A percentile compares a stretch with the other conserved stretches of the same genome.
phyloP scores from a whole-genome alignment of 2,888 invertebrate species.

The Sminthurinus aureus region DNA sequence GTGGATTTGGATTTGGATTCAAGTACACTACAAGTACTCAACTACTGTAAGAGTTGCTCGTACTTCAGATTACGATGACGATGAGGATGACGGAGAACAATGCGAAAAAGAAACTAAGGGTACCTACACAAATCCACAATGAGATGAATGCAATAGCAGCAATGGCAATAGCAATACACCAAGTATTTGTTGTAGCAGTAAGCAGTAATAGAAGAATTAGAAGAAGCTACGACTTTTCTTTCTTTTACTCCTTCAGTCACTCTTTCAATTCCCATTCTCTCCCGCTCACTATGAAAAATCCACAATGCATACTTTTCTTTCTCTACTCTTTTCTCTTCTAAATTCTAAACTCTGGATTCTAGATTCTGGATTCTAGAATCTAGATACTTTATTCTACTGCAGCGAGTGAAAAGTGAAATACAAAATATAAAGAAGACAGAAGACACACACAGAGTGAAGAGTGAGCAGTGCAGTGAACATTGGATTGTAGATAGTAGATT shows the following conservation, averaged over 20 bases:
- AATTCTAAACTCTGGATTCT: neutral
- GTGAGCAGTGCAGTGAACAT: neutral
- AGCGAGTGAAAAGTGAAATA: constrained; percentile 2
- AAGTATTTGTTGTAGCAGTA: too few relatives aligned
- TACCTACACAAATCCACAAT: constrained; percentile 3
- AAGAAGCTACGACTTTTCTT: neutral
- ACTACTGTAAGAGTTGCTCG: neutral
- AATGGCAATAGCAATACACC: neutral
- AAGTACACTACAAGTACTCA: constrained; percentile 9
- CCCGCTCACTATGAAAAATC: neutral
- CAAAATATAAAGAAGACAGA: neutral
- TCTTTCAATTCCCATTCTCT: neutral
- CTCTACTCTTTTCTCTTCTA: too few relatives aligned
- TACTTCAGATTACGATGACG: constrained; percentile 21
- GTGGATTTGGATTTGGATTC: neutral
- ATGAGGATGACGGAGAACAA: constrained; percentile 16
- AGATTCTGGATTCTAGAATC: neutral
- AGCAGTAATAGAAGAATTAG: neutral
- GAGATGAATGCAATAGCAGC: neutral
- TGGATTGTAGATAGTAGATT: neutral
- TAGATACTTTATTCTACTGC: neutral
- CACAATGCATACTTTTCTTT: neutral
- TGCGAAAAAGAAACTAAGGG: constrained; percentile 19
- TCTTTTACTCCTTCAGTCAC: constrained; percentile 3
- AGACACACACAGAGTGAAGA: constrained; percentile 4